Conservation (phyloP, 2,113 vertebrate genomes). For the Lathamus discolor region DNA sequence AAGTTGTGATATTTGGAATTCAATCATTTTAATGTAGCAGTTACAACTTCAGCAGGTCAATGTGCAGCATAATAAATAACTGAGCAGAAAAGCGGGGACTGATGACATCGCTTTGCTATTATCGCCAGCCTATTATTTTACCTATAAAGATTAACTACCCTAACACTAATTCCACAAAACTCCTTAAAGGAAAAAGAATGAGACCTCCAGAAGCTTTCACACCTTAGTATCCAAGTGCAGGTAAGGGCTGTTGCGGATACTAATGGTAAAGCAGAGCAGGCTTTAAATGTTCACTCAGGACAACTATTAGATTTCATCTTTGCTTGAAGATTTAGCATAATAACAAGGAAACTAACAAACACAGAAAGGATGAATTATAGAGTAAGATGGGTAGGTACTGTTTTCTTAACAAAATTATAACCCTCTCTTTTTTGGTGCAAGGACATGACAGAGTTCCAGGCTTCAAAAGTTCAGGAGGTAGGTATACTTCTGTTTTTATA, state of each 20-base stretch:
- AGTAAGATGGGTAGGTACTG: not conserved
- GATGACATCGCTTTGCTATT: not conserved
- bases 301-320: not conserved
- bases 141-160: not conserved
- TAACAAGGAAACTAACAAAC: not conserved
- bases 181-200: not conserved
- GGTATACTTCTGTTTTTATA: not conserved
- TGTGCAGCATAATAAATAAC: not conserved
- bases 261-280: not conserved
- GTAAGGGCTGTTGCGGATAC: not conserved
- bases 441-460: not conserved
- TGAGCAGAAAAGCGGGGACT: not conserved
- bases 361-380: not conserved
- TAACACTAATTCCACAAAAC: not conserved
- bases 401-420: not conserved
- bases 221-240: fast-evolving
- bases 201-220: not conserved
- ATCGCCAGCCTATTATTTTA: not conserved
- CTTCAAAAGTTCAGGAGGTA: not conserved
- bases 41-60: not conserved
- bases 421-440: not conserved
- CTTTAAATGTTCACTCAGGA: not conserved
- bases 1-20: not conserved
- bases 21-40: not conserved
- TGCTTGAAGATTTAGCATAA: not conserved